phyloP scores from a whole-genome alignment of 2,113 vertebrate genomes.

The Piprites chloris region DNA sequence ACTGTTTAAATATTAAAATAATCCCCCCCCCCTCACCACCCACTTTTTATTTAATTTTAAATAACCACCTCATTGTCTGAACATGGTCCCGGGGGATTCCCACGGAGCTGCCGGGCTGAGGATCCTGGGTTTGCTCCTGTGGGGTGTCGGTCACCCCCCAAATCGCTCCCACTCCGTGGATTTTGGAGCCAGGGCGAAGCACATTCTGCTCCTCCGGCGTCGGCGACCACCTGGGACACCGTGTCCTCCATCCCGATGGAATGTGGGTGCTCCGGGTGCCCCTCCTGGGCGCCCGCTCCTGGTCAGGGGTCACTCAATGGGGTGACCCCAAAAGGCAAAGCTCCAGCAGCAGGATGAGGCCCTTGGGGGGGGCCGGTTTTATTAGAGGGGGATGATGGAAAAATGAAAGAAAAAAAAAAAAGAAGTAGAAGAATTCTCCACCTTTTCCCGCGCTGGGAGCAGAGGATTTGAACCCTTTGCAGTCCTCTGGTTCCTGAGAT shows the following conservation, averaged over 20 bases:
- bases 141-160: background rate
- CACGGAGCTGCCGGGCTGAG: background rate
- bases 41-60: background rate
- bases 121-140: background rate
- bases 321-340: background rate
- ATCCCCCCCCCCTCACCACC: background rate
- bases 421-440: background rate
- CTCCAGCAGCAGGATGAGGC: background rate
- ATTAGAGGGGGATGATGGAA: background rate
- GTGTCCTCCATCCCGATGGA: background rate
- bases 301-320: background rate
- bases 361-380: background rate
- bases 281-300: background rate
- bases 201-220: fast-evolving
- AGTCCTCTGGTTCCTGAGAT: slow-evolving; percentile 48
- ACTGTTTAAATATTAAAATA: slow-evolving; percentile 55
- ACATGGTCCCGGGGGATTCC: background rate
- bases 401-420: background rate
- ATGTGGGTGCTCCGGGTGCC: background rate
- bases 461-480: background rate
- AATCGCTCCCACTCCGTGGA: fast-evolving
- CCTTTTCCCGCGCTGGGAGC: background rate
- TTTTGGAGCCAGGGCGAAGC: fast-evolving
- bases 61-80: background rate
- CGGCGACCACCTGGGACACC: background rate